Evolutionary conservation across 2,888 invertebrate genomes (phyloP), one percentile per base, ranked within the genome.

Genomic region (Tyria jacobaeae): DNA sequence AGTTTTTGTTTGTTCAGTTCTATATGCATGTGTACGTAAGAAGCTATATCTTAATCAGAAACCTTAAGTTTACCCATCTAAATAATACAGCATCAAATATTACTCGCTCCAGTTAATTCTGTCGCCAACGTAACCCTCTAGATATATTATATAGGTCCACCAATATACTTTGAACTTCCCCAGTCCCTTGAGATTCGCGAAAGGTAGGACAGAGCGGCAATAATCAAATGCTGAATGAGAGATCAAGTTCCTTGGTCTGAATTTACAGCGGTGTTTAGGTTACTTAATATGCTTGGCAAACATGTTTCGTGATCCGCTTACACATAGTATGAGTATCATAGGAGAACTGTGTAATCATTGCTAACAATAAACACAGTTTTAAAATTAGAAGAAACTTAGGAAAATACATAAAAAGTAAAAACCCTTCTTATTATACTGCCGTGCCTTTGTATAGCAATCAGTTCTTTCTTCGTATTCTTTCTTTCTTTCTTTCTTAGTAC

Each of bases 61-160:
- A 68, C 72, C 77, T 82, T 75, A 81, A 87, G 83, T 88, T 86
- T 86, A 78, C 83, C 73, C 80, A 80, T 80, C 83, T 86, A 84
- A 87, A 87, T 87, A 88, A 88, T 86, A 85, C 79, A 78, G 81
- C 85, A 80, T 80, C 84, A 84, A 84, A 87, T 82, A 87, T 87
- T 83, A 84, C 77, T 73, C 80, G 87, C 85, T 82, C 78, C 78
- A 87, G 86, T 86, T 84, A 86, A 85, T 80, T 82, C 79, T 82
- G 84, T 83, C 83, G 79, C 78, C 79, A 68, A 70, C 71, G 76
- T 80, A 79, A 79, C 79, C 79, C 74, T 80, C n/a, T n/a, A n/a
- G n/a, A n/a, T n/a, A 80, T 78, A 77, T 79, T 78, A 80, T 75
- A 73, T 78, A 73, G 61, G 57, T 55, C 56, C 61, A 48, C 89